Conservation (phyloP, 2,797 vertebrate species). For the Tragelaphus oryx region DNA sequence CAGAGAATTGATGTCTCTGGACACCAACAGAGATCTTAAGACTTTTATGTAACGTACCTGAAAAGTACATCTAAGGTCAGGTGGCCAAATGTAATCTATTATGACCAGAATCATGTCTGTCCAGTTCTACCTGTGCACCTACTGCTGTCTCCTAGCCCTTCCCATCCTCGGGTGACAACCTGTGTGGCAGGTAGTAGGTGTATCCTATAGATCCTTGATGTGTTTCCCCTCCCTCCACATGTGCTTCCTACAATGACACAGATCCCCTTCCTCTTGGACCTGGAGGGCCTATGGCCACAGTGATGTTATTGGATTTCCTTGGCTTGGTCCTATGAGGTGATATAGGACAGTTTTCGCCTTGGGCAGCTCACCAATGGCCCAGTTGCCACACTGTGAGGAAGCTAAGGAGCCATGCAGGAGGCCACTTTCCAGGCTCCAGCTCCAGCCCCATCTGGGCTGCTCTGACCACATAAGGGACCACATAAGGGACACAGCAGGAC, state of each 20-base stretch:
- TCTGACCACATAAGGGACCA: too few species aligned
- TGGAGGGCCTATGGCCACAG: background rate
- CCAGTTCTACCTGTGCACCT: too few species aligned
- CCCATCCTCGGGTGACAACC: too few species aligned
- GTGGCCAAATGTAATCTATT: background rate
- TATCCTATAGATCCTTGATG: background rate
- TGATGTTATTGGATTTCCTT: background rate
- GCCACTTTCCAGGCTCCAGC: background rate
- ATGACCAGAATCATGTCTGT: background rate
- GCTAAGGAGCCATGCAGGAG: accelerated
- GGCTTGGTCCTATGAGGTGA: background rate
- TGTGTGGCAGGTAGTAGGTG: too few species aligned
- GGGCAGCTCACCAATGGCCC: background rate
- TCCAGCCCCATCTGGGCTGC: background rate
- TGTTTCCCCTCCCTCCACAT: accelerated
- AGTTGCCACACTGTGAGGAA: background rate
- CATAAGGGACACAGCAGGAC: background rate
- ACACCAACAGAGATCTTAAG: background rate
- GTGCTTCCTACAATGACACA: background rate
- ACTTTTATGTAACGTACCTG: background rate
- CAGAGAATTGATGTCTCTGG: background rate
- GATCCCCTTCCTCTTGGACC: background rate
- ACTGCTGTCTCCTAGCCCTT: background rate
- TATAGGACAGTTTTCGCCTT: background rate
- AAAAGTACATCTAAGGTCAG: background rate